These are phyloP conservation scores for Aurelia aurita complex sp. Pacific DNA, from an alignment of 30 jellyfish, hydroid and myxozoan genomes.

Conservation along the genomic window DNA sequence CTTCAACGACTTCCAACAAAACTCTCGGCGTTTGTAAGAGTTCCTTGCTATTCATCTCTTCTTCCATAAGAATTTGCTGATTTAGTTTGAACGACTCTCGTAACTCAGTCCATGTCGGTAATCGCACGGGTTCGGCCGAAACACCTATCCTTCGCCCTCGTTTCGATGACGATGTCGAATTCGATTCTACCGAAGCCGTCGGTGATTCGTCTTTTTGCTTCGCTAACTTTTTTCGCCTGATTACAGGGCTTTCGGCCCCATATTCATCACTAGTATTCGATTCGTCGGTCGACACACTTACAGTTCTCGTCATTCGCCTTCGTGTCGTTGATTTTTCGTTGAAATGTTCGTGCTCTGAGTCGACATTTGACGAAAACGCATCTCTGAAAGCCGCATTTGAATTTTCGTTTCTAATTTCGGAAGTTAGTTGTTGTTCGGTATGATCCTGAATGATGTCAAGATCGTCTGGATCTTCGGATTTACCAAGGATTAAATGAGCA, in stretches of 20 bases:
- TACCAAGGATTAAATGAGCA: slow-evolving; percentile 9
- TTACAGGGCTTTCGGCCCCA: neutral
- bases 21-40: slow-evolving; percentile 16
- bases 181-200: slow-evolving; percentile 45
- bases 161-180: slow-evolving; percentile 24
- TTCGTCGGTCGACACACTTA: slow-evolving; percentile 61
- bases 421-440: neutral
- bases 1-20: neutral
- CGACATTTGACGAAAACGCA: neutral
- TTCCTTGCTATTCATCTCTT: slow-evolving; percentile 36
- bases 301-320: slow-evolving; percentile 10
- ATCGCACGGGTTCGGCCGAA: slow-evolving; percentile 96
- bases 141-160: slow-evolving; percentile 89
- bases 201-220: slow-evolving; percentile 29
- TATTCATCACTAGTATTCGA: slow-evolving; percentile 54
- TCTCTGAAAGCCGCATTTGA: no score
- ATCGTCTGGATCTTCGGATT: slow-evolving; percentile 14
- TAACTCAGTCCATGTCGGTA: slow-evolving; percentile 88
- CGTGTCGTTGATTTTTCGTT: neutral
- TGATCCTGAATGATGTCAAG: neutral
- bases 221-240: slow-evolving; percentile 9
- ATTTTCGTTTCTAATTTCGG: neutral
- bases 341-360: neutral
- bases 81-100: slow-evolving; percentile 78
- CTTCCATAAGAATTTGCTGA: slow-evolving; percentile 60